Evolutionary conservation across 2,113 vertebrate genomes (phyloP).

Genomic region (Monopterus albus): DNA sequence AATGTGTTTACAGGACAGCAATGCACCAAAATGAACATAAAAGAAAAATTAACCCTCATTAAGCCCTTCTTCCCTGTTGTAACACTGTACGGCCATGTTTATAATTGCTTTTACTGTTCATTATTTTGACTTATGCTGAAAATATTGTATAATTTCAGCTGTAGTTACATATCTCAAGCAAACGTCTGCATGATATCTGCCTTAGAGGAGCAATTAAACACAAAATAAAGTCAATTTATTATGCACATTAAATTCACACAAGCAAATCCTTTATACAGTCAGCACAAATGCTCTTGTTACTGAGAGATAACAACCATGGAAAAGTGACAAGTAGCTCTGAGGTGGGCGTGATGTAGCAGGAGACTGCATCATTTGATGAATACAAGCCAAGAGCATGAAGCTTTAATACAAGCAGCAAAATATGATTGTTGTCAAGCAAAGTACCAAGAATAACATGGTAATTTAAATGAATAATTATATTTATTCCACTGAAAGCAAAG

Average conservation of each 20-base stretch:
- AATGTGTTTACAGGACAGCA: constrained; percentile 19
- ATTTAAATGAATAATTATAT: neutral
- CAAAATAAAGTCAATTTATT: constrained; percentile 43
- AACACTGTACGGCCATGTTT: neutral
- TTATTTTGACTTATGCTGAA: constrained; percentile 25
- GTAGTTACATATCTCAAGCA: neutral
- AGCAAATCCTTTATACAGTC: constrained; percentile 23
- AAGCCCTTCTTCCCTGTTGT: neutral
- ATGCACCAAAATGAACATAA: neutral
- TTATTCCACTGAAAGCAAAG: neutral
- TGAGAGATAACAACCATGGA: constrained; percentile 36
- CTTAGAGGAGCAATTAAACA: constrained; percentile 54
- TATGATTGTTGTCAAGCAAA: neutral
- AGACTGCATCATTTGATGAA: constrained; percentile 46
- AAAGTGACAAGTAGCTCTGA: constrained; percentile 58
- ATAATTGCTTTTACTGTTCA: constrained; percentile 23
- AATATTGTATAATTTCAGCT: constrained; percentile 11
- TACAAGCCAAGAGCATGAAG: constrained; percentile 13
- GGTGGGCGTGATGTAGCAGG: constrained; percentile 50
- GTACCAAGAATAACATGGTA: neutral
- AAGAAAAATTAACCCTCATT: neutral
- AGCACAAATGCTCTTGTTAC: constrained; percentile 47
- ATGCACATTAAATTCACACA: constrained; percentile 14
- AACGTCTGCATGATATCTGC: neutral
- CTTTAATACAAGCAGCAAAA: neutral